A percentile compares a stretch with the other conserved stretches of the same genome.
phyloP scores from a whole-genome alignment of 1,140 invertebrate species.

The Anastrepha obliqua region DNA sequence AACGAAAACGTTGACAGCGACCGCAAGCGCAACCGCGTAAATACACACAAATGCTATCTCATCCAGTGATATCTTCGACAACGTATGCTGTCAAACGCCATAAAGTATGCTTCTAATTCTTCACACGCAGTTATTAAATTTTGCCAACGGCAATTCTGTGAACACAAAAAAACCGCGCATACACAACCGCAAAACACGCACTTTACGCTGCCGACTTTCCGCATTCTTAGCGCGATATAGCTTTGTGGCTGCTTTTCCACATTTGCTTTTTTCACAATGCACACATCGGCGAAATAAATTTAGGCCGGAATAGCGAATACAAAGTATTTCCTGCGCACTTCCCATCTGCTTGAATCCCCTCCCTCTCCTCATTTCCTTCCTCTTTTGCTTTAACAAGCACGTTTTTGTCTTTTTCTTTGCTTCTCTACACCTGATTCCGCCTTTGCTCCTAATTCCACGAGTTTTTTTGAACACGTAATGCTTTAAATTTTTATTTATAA shows the following conservation, averaged over 20 bases:
- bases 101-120: conserved; percentile 32
- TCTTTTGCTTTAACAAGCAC: too few species aligned
- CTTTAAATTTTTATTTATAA: not conserved
- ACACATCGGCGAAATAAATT: not conserved
- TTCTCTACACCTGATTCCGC: not conserved
- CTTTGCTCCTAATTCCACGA: not conserved
- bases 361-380: too few species aligned
- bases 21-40: not conserved
- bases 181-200: not conserved
- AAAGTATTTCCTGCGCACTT: conserved; percentile 6
- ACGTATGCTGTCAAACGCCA: conserved; percentile 13
- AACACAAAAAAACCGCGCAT: not conserved
- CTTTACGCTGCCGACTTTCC: not conserved
- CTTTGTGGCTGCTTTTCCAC: not conserved
- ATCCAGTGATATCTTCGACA: not conserved
- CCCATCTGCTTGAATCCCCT: not conserved
- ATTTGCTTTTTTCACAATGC: not conserved
- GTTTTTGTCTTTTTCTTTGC: not conserved
- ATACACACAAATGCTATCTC: not conserved
- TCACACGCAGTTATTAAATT: conserved; percentile 9
- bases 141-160: not conserved
- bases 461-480: not conserved
- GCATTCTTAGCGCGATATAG: not conserved
- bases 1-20: not conserved
- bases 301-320: not conserved